Conservation (phyloP, 2,113 vertebrate species). For the Macrotus californicus region DNA sequence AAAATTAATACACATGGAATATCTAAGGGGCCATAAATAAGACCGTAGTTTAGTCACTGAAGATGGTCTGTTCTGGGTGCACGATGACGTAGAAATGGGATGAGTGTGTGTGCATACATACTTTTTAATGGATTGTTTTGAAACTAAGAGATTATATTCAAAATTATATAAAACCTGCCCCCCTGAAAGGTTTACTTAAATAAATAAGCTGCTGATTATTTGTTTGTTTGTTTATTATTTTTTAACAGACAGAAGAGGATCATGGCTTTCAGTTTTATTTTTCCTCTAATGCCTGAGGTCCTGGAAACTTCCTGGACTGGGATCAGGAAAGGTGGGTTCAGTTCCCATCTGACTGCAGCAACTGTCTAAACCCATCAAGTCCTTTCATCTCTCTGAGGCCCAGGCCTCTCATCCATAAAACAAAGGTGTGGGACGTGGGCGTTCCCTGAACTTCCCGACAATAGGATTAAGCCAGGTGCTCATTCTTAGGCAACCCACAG, state of each 20-base stretch:
- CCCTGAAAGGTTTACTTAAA: neutral
- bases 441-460: neutral
- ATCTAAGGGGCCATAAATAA: neutral
- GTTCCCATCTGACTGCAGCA: neutral
- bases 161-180: neutral
- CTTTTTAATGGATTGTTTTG: slow-evolving; percentile 10
- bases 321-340: neutral
- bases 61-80: neutral
- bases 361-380: neutral
- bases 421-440: neutral
- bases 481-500: neutral
- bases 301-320: neutral
- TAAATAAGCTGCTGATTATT: neutral
- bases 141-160: neutral
- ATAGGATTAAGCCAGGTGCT: neutral
- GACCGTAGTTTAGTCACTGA: neutral
- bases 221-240: neutral
- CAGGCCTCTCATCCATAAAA: neutral
- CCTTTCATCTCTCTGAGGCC: neutral
- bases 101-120: neutral
- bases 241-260: neutral
- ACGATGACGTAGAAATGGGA: neutral
- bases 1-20: neutral
- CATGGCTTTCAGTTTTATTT: slow-evolving; percentile 10
- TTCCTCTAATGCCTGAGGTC: neutral